A percentile compares a stretch with the other conserved stretches of the same genome.
phyloP scores from a whole-genome alignment of 2,888 invertebrate species.

The Tiphia femorata region DNA sequence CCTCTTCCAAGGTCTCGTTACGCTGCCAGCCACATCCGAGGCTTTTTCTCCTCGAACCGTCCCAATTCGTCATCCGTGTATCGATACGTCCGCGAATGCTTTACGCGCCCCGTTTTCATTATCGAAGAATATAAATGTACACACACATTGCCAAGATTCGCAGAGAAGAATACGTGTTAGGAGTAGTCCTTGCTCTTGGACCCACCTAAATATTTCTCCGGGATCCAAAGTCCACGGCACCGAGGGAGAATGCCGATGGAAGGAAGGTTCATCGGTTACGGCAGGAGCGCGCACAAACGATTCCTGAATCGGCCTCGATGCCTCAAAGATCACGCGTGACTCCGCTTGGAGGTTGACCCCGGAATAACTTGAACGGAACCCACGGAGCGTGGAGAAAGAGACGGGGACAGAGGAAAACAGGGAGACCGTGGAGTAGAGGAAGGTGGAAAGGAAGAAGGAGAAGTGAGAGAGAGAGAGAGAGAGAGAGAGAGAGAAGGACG shows the following conservation, averaged over 20 bases:
- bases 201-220: too few species aligned
- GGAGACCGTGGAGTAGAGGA: slow-evolving; percentile 7
- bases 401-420: neutral
- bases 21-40: too few species aligned
- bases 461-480: slow-evolving; percentile 3
- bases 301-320: slow-evolving; percentile 33
- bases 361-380: slow-evolving; percentile 46
- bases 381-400: slow-evolving; percentile 25
- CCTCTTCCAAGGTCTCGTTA: too few species aligned
- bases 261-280: neutral
- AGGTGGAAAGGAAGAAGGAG: slow-evolving; percentile 9
- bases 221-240: too few species aligned
- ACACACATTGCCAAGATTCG: too few species aligned
- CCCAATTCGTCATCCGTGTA: too few species aligned
- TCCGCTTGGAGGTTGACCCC: slow-evolving; percentile 43
- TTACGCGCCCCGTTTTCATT: too few species aligned
- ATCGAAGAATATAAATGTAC: too few species aligned
- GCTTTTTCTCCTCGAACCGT: too few species aligned
- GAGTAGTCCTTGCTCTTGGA: too few species aligned
- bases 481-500: slow-evolving; percentile 8
- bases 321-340: slow-evolving; percentile 38
- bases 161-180: too few species aligned
- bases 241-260: neutral
- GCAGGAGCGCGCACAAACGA: slow-evolving; percentile 11
- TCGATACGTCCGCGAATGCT: too few species aligned